phyloP scores from a whole-genome alignment of 92 coral and sea anemone species.

The Paramuricea clavata region DNA sequence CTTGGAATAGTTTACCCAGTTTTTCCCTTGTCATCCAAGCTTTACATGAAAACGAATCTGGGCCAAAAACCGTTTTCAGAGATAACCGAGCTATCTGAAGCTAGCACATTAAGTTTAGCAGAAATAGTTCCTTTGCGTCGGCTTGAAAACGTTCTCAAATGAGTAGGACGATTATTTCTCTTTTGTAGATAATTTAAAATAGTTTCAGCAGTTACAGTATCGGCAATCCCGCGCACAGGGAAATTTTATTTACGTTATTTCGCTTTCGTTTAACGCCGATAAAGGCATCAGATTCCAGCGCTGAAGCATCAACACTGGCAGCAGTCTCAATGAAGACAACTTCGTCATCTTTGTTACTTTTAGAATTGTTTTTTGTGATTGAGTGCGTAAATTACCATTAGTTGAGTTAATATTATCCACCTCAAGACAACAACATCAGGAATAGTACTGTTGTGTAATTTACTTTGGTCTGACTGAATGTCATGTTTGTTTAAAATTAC shows the following conservation, averaged over 20 bases:
- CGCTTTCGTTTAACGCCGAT: not conserved
- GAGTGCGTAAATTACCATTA: too few species aligned
- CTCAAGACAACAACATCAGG: too few species aligned
- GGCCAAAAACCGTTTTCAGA: not conserved
- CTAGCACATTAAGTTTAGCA: not conserved
- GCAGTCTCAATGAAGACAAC: too few species aligned
- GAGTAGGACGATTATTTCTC: not conserved
- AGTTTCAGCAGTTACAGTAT: not conserved
- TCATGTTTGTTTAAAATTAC: too few species aligned
- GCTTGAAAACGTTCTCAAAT: not conserved
- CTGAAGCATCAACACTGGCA: too few species aligned
- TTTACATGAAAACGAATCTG: not conserved
- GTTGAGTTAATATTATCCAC: too few species aligned
- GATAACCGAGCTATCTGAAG: not conserved
- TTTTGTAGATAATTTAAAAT: not conserved
- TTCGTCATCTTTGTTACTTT: too few species aligned
- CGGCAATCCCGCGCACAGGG: not conserved
- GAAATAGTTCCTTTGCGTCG: too few species aligned
- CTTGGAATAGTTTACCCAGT: not conserved
- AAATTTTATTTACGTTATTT: not conserved
- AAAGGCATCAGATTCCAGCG: not conserved
- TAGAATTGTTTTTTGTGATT: too few species aligned
- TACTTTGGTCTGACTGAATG: too few species aligned
- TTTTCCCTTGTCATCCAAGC: not conserved
- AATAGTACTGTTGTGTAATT: too few species aligned